Evolutionary conservation across 2,888 invertebrate genomes (phyloP).

Genomic region (Ecliptopera silaceata): DNA sequence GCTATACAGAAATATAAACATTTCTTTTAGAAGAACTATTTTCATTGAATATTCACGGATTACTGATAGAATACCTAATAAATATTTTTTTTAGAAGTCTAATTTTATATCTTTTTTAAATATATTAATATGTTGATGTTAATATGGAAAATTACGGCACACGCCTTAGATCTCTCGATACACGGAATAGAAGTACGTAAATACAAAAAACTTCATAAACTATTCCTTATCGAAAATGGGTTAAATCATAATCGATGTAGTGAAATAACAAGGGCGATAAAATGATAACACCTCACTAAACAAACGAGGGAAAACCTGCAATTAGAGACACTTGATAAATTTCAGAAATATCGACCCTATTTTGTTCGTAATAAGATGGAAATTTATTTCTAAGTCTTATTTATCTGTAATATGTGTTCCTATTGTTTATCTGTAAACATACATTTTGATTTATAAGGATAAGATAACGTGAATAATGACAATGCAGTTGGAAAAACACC

Average conservation of each 20-base stretch:
- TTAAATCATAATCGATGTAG: slow-evolving; percentile 52
- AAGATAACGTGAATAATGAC: slow-evolving; percentile 10
- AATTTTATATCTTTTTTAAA: too few species aligned
- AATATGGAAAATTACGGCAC: too few species aligned
- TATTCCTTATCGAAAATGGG: slow-evolving; percentile 40
- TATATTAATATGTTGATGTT: too few species aligned
- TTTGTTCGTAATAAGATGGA: not conserved
- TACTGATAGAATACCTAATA: too few species aligned
- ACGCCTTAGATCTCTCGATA: too few species aligned
- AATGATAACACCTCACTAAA: slow-evolving; percentile 33
- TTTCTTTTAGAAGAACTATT: too few species aligned
- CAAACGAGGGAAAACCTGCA: slow-evolving; percentile 40
- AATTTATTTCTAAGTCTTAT: not conserved
- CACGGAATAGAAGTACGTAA: too few species aligned
- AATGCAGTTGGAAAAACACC: not conserved
- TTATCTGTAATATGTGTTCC: too few species aligned
- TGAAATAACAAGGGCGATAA: slow-evolving; percentile 45
- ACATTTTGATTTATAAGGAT: slow-evolving; percentile 1
- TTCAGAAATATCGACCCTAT: slow-evolving; percentile 9
- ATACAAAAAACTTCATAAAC: too few species aligned
- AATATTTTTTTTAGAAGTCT: too few species aligned
- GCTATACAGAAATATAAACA: too few species aligned
- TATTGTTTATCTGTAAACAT: not conserved
- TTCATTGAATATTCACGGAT: too few species aligned
- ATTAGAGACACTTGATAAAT: slow-evolving; percentile 26